phyloP scores from a whole-genome alignment of 2,797 vertebrate species.

The Tapirus indicus region DNA sequence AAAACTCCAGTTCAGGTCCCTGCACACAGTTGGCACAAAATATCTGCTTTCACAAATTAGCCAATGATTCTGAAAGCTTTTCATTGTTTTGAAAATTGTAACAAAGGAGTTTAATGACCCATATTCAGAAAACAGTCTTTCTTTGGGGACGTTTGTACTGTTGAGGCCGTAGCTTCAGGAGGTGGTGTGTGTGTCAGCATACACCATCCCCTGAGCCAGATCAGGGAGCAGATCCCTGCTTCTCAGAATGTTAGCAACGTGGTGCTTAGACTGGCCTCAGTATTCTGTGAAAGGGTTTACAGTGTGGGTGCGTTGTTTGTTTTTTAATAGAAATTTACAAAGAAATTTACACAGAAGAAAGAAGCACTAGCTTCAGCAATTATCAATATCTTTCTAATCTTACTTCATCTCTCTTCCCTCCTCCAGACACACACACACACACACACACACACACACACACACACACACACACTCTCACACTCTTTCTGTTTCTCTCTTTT shows the following conservation, averaged over 20 bases:
- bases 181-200: neutral
- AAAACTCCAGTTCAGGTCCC: neutral
- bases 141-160: neutral
- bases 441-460: neutral
- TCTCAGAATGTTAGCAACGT: neutral
- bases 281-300: neutral
- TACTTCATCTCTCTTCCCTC: constrained; percentile 28
- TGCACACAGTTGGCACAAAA: neutral
- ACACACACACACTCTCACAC: neutral
- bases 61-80: neutral
- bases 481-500: neutral
- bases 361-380: constrained; percentile 16
- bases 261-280: accelerated
- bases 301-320: neutral
- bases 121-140: neutral
- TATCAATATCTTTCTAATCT: constrained; percentile 40
- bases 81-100: neutral
- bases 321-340: constrained; percentile 5
- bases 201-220: neutral
- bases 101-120: neutral
- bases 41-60: neutral
- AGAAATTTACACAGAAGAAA: constrained; percentile 53
- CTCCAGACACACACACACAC: neutral
- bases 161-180: neutral
- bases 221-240: neutral